Evolutionary conservation across 2,113 vertebrate species (phyloP).

Genomic region (Cottus gobio): DNA sequence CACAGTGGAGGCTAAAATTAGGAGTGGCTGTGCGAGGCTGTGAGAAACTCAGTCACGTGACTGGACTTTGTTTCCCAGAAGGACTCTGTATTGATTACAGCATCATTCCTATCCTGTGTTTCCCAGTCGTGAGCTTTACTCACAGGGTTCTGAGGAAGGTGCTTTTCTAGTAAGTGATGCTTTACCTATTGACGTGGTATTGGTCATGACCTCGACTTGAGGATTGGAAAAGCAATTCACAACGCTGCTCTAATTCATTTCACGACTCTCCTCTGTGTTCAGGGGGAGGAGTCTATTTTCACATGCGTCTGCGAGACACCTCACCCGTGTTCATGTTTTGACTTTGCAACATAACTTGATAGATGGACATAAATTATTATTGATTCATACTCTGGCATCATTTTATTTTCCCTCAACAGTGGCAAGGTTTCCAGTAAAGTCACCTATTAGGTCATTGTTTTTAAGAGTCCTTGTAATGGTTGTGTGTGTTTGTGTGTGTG

Average conservation of each 20-base stretch:
- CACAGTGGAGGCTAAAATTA: constrained; percentile 65
- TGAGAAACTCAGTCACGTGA: constrained; percentile 53
- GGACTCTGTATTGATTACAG: constrained; percentile 65
- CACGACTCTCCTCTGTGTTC: constrained; percentile 2
- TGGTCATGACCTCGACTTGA: constrained; percentile 28
- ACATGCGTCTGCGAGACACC: not conserved
- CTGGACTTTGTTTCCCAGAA: constrained; percentile 65
- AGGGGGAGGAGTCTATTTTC: not conserved
- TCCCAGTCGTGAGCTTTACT: constrained; percentile 35
- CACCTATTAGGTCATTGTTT: not conserved
- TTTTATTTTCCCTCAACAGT: not conserved
- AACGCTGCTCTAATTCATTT: not conserved
- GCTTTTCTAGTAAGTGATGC: constrained; percentile 36
- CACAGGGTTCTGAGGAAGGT: constrained; percentile 27
- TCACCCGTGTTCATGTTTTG: not conserved
- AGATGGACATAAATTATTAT: not conserved
- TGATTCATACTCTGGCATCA: not conserved
- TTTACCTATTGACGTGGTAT: constrained; percentile 26
- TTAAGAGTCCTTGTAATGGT: not conserved
- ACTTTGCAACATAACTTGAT: not conserved
- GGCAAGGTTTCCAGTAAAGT: constrained; percentile 1
- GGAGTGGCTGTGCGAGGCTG: constrained; percentile 38
- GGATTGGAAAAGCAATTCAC: constrained; percentile 31
- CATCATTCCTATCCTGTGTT: constrained; percentile 38
- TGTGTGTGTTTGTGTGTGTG: not conserved